phyloP scores from a whole-genome alignment of 2,888 invertebrate species.

The Pheosia tremula region DNA sequence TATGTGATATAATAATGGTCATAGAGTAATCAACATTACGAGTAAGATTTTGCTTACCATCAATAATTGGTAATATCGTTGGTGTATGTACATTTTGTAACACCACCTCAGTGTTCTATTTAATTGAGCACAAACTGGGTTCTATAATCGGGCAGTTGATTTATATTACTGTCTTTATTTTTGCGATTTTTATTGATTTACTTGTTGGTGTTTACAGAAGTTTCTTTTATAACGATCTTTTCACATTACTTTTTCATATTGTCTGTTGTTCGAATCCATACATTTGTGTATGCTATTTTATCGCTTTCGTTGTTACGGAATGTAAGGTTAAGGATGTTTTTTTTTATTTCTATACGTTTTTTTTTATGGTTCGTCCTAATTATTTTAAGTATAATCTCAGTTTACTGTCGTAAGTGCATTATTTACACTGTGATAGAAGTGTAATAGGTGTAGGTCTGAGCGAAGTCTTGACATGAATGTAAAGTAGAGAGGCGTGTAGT shows the following conservation, averaged over 20 bases:
- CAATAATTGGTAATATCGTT: conserved; percentile 22
- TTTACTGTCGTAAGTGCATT: conserved; percentile 79
- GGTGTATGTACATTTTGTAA: conserved; percentile 20
- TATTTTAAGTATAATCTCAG: conserved; percentile 57
- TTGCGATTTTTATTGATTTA: conserved; percentile 46
- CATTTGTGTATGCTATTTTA: conserved; percentile 45
- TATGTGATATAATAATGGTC: neutral
- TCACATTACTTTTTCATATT: conserved; percentile 39
- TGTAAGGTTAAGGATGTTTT: conserved; percentile 32
- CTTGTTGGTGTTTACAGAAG: conserved; percentile 58
- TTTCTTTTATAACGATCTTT: conserved; percentile 27
- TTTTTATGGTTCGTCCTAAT: conserved; percentile 56
- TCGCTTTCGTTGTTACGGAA: conserved; percentile 45
- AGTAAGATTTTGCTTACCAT: conserved; percentile 21
- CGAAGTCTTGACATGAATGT: conserved; percentile 73
- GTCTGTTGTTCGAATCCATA: conserved; percentile 49
- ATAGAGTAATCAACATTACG: conserved; percentile 14
- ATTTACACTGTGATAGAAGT: conserved; percentile 83
- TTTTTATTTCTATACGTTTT: conserved; percentile 41
- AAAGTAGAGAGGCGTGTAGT: conserved; percentile 41
- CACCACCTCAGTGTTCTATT: conserved; percentile 28
- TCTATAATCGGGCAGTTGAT: conserved; percentile 31
- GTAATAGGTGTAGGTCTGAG: conserved; percentile 74
- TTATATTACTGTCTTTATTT: conserved; percentile 38
- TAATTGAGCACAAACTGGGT: conserved; percentile 45